Percentiles rank a stretch among this genome's conserved stretches.
Conservation (phyloP, 1,140 invertebrate genomes). For the Drosophila paulistorum region DNA sequence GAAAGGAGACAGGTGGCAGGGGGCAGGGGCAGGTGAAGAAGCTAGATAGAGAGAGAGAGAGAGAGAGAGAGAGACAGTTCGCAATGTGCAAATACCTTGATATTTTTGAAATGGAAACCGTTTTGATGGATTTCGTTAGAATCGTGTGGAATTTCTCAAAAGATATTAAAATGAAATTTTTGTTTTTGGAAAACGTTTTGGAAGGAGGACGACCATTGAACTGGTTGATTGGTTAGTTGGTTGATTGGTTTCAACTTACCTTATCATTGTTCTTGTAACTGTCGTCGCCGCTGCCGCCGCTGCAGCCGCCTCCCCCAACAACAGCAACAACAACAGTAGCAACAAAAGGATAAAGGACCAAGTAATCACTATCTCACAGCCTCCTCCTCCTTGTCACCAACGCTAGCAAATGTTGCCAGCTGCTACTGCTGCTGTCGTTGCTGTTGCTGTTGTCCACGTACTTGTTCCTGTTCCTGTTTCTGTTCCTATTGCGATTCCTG, state of each 20-base stretch:
- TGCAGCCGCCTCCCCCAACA: conserved; percentile 22
- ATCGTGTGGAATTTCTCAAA: not conserved
- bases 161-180: not conserved
- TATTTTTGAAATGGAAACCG: not conserved
- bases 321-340: conserved; percentile 51
- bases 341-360: conserved; percentile 32
- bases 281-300: conserved; percentile 53
- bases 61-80: not conserved
- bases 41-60: too few relatives aligned
- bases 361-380: conserved; percentile 23
- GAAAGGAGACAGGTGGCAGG: not conserved
- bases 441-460: conserved; percentile 9
- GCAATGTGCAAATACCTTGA: conserved; percentile 7
- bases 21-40: too few relatives aligned
- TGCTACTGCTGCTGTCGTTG: conserved; percentile 16
- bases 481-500: not conserved
- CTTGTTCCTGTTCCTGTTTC: not conserved
- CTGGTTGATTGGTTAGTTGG: too few relatives aligned
- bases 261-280: conserved; percentile 75
- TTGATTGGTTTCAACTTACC: conserved; percentile 33
- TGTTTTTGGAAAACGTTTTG: too few relatives aligned
- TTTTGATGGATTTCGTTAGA: not conserved
- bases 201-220: not conserved
- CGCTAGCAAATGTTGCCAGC: conserved; percentile 36
- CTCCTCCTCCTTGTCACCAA: conserved; percentile 19